Evolutionary conservation across 2,888 invertebrate genomes (phyloP), one percentile per base, ranked within the genome.

Genomic region (Operophtera brumata): DNA sequence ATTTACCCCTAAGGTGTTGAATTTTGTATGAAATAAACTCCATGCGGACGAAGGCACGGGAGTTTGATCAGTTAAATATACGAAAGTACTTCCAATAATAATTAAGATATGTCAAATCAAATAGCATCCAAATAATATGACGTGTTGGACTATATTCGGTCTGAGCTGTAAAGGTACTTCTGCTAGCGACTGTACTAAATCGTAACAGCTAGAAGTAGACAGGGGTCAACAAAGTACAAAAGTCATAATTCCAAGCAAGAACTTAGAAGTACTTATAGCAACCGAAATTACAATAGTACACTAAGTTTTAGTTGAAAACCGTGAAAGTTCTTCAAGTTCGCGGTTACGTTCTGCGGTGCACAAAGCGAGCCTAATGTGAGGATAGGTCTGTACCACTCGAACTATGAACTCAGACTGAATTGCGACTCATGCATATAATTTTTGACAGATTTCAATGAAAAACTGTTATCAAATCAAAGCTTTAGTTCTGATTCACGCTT

Each of bases 281-380:
- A 11, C n/a, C 34, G n/a, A 48, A 43, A 40, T 45, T 28, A 12
- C 40, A 14, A 45, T 40, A 39, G 40, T 46, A 40, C 20, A 25
- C 20, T 12, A 47, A 11, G 47, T 53, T 41, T 20, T 30, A 0
- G 43, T 42, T 43, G 46, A 41, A 39, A 44, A 54, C 43, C 43
- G 37, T 39, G 43, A 20, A 55, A 47, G 50, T 55, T 50, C 11
- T 34, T 37, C 30, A 54, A 54, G 47, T 55, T 50, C 11, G 55
- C 32, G 55, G 50, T 55, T 50, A 40, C 13, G 8, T 25, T 39
- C 32, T 48, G 43, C 41, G 48, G 47, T 34, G 42, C 41, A 43
- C 40, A 36, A 47, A 54, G 45, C 39, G 48, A 48, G 1, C 8
- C 51, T 51, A 54, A 59, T 48, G 51, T 43, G 30, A 36, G 37